Conservation (phyloP, 2,113 vertebrate species). For the Bubalus kerabau region DNA sequence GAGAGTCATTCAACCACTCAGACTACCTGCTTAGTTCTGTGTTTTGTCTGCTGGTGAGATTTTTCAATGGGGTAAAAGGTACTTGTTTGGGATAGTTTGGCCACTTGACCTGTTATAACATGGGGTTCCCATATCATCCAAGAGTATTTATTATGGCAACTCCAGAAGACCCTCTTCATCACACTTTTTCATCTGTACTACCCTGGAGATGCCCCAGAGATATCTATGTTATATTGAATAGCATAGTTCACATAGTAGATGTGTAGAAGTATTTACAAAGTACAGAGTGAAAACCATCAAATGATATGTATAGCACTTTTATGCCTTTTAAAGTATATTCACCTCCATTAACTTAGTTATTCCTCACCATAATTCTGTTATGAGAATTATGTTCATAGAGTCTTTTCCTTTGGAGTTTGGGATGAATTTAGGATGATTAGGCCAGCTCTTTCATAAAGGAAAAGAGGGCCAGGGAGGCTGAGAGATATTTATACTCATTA, state of each 20-base stretch:
- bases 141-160: background rate
- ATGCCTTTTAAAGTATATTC: background rate
- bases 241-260: background rate
- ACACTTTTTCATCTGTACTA: background rate
- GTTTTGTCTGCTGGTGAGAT: slow-evolving; percentile 41
- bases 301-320: background rate
- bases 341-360: background rate
- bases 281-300: slow-evolving; percentile 2
- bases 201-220: background rate
- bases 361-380: background rate
- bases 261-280: background rate
- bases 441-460: background rate
- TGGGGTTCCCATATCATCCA: background rate
- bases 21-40: slow-evolving; percentile 74
- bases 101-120: background rate
- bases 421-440: background rate
- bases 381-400: background rate
- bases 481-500: background rate
- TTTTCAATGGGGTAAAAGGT: background rate
- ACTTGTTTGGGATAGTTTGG: background rate
- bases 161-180: background rate
- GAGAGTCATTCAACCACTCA: slow-evolving; percentile 62
- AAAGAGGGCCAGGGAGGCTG: background rate
- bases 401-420: background rate
- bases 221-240: background rate